Base-by-base conservation (phyloP, 2,797 vertebrate genomes). In the Morus bassanus region DNA sequence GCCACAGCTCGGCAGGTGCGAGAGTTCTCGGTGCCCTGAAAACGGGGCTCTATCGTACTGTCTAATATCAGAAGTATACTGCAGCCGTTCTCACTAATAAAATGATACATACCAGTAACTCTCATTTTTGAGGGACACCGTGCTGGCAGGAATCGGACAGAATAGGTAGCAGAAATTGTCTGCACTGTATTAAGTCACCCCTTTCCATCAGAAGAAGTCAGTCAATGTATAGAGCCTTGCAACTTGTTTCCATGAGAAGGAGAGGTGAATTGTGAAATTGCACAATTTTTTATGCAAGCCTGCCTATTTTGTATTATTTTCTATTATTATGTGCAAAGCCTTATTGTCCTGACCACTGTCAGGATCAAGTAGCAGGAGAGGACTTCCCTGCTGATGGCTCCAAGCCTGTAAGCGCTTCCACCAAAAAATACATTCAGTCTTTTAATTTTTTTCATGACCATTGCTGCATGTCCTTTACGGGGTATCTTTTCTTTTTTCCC, bases 11-110 rank as follows among this genome's bases (percentile, higher is more conserved):
- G 5, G 51, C 39, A 19, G 30, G 10, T 24, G 11, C 59, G 21
- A 12, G 22, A 30, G 35, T 43, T 70, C n/a, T 17, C 1, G 1
- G 24, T 67, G 54, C 23, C 39, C 30, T 41, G 60, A 27, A 46
- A 33, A n/a, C 9, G 12, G 24, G 43, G 9, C 27, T 46, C 7
- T 39, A 5, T 33, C 5, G 1, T 11, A 13, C 35, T 2, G 1
- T 30, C 7, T 16, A 30, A 3, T 30, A 25, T 1, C 17, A 17
- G 54, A 50, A n/a, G 19, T 13, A 10, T 7, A 6, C 50, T 45
- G 35, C 43, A 53, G 23, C 23, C 5, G 1, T 27, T 51, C 27
- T 67, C n/a, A 16, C 13, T 22, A 17, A 14, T 14, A 13, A 69
- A 60, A 27, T 21, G 9, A 5, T 67, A 4, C 5, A 4, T 11